These are phyloP conservation scores for Oryctolagus cuniculus DNA, from an alignment of 2,113 vertebrate genomes.

Conservation along the genomic window mOryCun1.1 NC_091434.1:3227001-3227500, in stretches of 20 bases:
- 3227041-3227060: background rate
- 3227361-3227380: too few species aligned
- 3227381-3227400: background rate
- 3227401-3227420: background rate
- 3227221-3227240: background rate
- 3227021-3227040: accelerated
- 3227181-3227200: background rate
- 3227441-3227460: background rate
- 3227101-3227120: background rate
- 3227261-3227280: background rate
- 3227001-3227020: too few species aligned
- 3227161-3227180: too few species aligned
- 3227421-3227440: background rate
- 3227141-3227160: accelerated
- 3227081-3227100: too few species aligned
- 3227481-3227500: accelerated
- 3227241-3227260: background rate
- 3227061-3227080: background rate
- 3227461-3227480: background rate
- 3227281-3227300: background rate
- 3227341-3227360: background rate
- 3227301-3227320: background rate
- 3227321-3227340: background rate
- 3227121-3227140: background rate
- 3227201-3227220: accelerated